Conservation (phyloP, 2,888 invertebrate genomes). For the Hirtodrosophila cameraria region DNA sequence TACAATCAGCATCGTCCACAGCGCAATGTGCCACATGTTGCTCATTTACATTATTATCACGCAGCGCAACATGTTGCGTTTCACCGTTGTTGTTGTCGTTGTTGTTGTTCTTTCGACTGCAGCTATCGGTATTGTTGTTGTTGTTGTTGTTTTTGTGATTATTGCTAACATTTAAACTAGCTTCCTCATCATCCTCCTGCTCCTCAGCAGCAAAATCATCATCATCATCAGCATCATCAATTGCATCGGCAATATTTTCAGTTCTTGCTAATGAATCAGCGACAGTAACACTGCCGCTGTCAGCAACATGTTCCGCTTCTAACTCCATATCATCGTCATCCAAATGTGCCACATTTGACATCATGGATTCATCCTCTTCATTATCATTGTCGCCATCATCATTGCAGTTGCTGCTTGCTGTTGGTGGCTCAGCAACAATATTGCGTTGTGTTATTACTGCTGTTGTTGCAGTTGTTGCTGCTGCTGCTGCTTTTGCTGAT, state of each 20-base stretch:
- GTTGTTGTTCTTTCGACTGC: conserved; percentile 67
- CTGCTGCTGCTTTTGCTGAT: conserved; percentile 8
- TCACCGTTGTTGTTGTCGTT: conserved; percentile 47
- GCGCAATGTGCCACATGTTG: conserved; percentile 56
- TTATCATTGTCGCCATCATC: conserved; percentile 68
- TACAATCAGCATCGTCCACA: conserved; percentile 64
- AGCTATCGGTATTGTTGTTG: conserved; percentile 64
- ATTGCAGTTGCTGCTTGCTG: conserved; percentile 34
- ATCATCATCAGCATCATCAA: conserved; percentile 11
- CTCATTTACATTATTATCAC: conserved; percentile 58
- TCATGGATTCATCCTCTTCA: conserved; percentile 68
- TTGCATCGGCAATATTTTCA: conserved; percentile 40
- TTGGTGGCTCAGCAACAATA: conserved; percentile 36
- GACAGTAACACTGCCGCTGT: conserved; percentile 24
- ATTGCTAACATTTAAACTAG: conserved; percentile 76
- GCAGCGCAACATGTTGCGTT: conserved; percentile 64
- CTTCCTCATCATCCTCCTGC: conserved; percentile 42
- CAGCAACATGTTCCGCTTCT: conserved; percentile 49
- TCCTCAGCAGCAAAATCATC: conserved; percentile 19
- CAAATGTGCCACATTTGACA: conserved; percentile 58
- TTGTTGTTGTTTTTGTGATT: conserved; percentile 76
- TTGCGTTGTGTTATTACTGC: conserved; percentile 26
- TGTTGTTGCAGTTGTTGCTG: conserved; percentile 27
- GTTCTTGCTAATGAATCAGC: conserved; percentile 44
- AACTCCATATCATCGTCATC: conserved; percentile 67